Base-by-base conservation (phyloP, 2,113 vertebrate species). In the Anolis carolinensis region DNA sequence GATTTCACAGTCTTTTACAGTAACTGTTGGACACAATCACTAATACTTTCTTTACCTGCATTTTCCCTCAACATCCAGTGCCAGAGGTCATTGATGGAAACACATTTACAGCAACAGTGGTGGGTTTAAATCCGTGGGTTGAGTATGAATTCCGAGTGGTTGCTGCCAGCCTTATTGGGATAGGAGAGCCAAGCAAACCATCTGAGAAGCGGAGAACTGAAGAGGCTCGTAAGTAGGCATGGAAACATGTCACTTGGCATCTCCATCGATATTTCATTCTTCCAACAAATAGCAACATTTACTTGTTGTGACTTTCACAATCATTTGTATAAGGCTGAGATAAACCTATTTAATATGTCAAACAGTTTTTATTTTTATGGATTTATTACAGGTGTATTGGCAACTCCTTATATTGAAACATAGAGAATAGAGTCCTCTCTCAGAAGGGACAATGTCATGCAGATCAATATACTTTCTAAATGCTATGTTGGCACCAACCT, bases 111-210 rank as follows among this genome's bases (percentile, higher is more conserved):
- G 98, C 98, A 1, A 98, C 97, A 0, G 99, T 99, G 92, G 98
- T 97, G 90, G 97, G 98, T 73, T 95, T 99, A 93, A 99, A 97
- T 94, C 98, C 99, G 0, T 99, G 99, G 99, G 98, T 99, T 2
- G 98, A 99, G 89, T 99, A 99, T 20, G 98, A 99, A 88, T 99
- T 99, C 93, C 95, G 98, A 30, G 97, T 98, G 1, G 97, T 99
- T 86, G 99, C 98, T 0, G 97, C 97, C 95, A 99, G 98, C 74
- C 93, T 95, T 27, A 97, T 99, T 20, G 99, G 99, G 59, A 98
- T 98, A 0, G 99, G 99, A 59, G 99, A 99, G 55, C 98, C 98
- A 91, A 99, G 98, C 95, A 96, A 95, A 83, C 97, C 98, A 0
- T 99, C 98, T 0, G 98, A 98, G 95, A 98, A 97, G 95, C 97